phyloP scores from a whole-genome alignment of 1,140 invertebrate genomes.

The Drosophila pruinosa region DNA sequence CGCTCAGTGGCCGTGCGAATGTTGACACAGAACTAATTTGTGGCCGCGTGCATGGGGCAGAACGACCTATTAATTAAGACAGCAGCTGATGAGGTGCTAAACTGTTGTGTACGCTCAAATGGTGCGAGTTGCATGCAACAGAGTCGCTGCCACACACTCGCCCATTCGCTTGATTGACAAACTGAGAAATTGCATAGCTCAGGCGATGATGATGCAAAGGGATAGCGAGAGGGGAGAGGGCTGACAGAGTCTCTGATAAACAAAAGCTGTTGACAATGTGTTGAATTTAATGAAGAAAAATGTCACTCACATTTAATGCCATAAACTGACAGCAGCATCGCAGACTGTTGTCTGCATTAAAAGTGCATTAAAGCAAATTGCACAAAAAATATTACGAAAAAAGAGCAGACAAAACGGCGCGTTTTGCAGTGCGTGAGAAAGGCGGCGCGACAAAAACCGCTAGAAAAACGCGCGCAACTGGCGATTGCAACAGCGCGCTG shows the following conservation, averaged over 20 bases:
- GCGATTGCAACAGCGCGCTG: constrained; percentile 33
- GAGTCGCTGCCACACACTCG: background rate
- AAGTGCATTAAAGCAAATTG: constrained; percentile 51
- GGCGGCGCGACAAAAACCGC: constrained; percentile 26
- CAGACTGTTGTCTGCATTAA: constrained; percentile 45
- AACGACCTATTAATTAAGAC: constrained; percentile 64
- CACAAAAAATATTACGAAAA: constrained; percentile 35
- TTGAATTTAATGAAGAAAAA: constrained; percentile 55
- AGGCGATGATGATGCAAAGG: background rate
- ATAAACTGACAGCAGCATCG: constrained; percentile 19
- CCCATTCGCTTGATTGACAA: constrained; percentile 31
- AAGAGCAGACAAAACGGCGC: background rate
- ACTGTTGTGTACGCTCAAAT: constrained; percentile 37
- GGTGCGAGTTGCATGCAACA: constrained; percentile 50
- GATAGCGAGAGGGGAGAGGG: background rate
- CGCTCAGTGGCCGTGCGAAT: constrained; percentile 40
- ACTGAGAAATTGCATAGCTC: constrained; percentile 35
- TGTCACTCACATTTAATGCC: constrained; percentile 47
- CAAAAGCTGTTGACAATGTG: constrained; percentile 48
- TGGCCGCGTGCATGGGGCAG: constrained; percentile 52
- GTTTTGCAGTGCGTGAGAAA: constrained; percentile 41
- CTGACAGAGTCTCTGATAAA: constrained; percentile 9
- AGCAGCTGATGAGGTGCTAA: constrained; percentile 65
- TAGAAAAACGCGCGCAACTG: constrained; percentile 32
- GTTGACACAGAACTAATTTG: constrained; percentile 61